Conservation (phyloP, 2,113 vertebrate genomes). For the Gadus macrocephalus region DNA sequence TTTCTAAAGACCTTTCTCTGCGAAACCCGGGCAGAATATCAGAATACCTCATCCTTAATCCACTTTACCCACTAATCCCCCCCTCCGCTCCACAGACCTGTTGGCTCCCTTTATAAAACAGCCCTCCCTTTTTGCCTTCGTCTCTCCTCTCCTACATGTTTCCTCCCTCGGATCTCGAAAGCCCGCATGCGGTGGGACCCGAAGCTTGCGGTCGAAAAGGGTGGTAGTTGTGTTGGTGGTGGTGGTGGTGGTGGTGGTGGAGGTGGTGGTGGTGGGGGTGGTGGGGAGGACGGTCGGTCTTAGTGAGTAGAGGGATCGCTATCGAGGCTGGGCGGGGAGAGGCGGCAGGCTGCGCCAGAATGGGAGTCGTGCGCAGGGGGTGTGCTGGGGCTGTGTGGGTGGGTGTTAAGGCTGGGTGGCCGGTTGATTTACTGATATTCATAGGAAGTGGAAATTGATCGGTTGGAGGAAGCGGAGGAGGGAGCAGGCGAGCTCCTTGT, state of each 20-base stretch:
- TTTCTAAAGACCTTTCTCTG: constrained; percentile 67
- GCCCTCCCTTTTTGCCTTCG: constrained; percentile 19
- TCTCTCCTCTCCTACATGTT: not conserved
- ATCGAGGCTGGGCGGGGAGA: constrained; percentile 62
- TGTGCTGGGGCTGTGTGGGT: not conserved
- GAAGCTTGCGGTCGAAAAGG: constrained; percentile 42
- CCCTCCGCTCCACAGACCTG: constrained; percentile 58
- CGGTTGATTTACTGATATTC: constrained; percentile 70
- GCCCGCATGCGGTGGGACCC: not conserved
- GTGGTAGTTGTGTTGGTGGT: not conserved
- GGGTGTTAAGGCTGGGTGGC: not conserved
- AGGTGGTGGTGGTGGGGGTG: no score
- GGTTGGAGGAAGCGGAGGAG: constrained; percentile 14
- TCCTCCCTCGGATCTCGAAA: not conserved
- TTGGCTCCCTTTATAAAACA: constrained; percentile 49
- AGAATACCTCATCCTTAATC: constrained; percentile 67
- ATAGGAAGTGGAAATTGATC: constrained; percentile 64
- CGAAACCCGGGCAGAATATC: constrained; percentile 67
- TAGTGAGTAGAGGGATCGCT: constrained; percentile 54
- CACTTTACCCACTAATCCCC: constrained; percentile 71
- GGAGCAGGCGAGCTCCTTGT: constrained; percentile 32
- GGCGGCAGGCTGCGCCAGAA: constrained; percentile 56
- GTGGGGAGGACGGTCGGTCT: constrained; percentile 36
- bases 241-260: no score
- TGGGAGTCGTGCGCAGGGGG: constrained; percentile 27